Base-by-base conservation (phyloP, 2,888 invertebrate species). In the Drosophila anomalata region DNA sequence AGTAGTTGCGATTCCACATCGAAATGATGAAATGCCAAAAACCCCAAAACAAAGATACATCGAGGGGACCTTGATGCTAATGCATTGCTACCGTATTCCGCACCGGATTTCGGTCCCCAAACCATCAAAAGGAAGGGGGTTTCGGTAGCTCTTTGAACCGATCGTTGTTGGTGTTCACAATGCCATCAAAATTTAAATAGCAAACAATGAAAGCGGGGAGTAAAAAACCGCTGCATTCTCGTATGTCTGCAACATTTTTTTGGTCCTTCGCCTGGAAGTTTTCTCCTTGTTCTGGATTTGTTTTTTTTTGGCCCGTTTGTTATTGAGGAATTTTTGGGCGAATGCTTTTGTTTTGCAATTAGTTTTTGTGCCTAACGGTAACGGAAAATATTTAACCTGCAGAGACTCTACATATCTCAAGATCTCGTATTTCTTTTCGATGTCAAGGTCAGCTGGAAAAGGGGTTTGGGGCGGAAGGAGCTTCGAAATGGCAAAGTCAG, bases 131-230 rank as follows among this genome's bases (percentile, higher is more conserved):
- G 33, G 9, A 31, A 11, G 11, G 46, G 46, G 29, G 24, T 29
- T 62, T 68, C 86, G 77, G 78, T 73, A 54, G 46, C 41, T 48
- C 88, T 86, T 83, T 86, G 84, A 80, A 59, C 66, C 70, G 80
- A 68, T 72, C 76, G 82, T 79, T 76, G 55, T 63, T 69, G 61
- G 77, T 87, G 84, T 78, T 83, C 83, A 88, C 85, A 85, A 88
- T 86, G 88, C 80, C 87, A 80, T 80, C 88, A 78, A 86, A 88
- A 88, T 86, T 86, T 86, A 88, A 86, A 86, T 86, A 86, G 88
- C 72, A 74, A 82, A 61, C 70, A 53, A 44, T 44, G 53, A 55
- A 41, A 59, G 60, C 39, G 59, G 48, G 62, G 59, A 24, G 36
- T 20, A 7, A 48, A 52, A 22, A 53, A 48, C 51, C 56, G 52